Percentiles rank a stretch among this genome's conserved stretches.
Evolutionary conservation across 1,140 invertebrate species (phyloP).

Genomic region (Manduca sexta): DNA sequence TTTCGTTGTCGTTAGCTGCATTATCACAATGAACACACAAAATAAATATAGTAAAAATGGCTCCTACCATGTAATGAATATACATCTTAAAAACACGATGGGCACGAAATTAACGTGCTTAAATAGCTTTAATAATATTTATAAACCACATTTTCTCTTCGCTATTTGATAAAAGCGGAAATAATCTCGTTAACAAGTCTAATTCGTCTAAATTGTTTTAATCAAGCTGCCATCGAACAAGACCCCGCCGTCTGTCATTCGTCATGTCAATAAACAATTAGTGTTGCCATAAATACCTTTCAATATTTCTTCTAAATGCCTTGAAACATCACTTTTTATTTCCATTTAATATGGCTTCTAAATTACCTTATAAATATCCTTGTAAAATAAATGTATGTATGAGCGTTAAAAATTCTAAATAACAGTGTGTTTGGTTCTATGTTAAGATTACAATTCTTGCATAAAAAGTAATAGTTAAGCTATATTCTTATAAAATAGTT

Average conservation of each 20-base stretch:
- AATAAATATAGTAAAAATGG: slow-evolving; percentile 73
- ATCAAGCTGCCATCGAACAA: slow-evolving; percentile 55
- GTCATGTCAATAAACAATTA: slow-evolving; percentile 68
- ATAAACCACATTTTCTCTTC: slow-evolving; percentile 62
- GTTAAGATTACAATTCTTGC: no score
- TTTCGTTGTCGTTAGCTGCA: slow-evolving; percentile 65
- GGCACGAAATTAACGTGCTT: slow-evolving; percentile 37
- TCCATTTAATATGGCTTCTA: no score
- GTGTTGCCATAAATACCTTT: no score
- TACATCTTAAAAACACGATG: slow-evolving; percentile 59
- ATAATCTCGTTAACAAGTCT: slow-evolving; percentile 48
- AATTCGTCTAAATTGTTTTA: slow-evolving; percentile 51
- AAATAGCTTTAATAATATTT: slow-evolving; percentile 48
- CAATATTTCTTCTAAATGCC: no score
- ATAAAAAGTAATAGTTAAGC: no score
- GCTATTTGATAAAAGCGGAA: slow-evolving; percentile 41
- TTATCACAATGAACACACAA: slow-evolving; percentile 71
- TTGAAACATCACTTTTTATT: no score
- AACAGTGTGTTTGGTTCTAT: no score
- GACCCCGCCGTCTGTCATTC: slow-evolving; percentile 67
- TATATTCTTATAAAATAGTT: no score
- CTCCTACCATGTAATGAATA: slow-evolving; percentile 64
- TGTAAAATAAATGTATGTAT: no score
- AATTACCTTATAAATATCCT: no score
- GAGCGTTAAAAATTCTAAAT: no score